Conservation (phyloP, 2,113 vertebrate species). For the Capra hircus region DNA sequence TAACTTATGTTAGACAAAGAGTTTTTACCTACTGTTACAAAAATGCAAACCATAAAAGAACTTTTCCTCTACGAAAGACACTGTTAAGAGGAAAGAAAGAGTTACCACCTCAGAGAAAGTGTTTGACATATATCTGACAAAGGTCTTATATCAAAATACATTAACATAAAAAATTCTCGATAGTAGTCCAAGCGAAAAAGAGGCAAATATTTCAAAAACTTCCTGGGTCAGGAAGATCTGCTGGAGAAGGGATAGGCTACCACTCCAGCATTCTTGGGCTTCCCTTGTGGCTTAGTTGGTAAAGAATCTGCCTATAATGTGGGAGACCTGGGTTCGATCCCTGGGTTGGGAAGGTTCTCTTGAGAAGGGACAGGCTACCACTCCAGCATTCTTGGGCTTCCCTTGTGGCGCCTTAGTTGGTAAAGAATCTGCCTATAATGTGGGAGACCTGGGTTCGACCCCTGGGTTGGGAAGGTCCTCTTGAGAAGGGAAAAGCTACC, state of each 20-base stretch:
- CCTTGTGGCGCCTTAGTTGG: background rate
- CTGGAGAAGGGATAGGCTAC: background rate
- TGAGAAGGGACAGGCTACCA: background rate
- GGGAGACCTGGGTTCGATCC: background rate
- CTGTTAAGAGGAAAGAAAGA: too few relatives aligned
- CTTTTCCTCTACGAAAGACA: background rate
- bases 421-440: background rate
- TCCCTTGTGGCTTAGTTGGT: background rate
- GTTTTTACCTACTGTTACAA: background rate
- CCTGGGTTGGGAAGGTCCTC: background rate
- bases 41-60: background rate
- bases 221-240: background rate
- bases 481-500: background rate
- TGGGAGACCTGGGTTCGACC: background rate
- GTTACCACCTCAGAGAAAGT: background rate
- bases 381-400: background rate
- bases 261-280: background rate
- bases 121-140: background rate
- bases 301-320: background rate
- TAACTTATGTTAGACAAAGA: background rate
- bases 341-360: background rate
- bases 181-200: background rate
- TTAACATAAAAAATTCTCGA: background rate
- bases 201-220: background rate
- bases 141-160: background rate